Percentiles rank a stretch among this genome's conserved stretches.
Conservation (phyloP, 2,888 invertebrate species). For the Alloplasta piceator region DNA sequence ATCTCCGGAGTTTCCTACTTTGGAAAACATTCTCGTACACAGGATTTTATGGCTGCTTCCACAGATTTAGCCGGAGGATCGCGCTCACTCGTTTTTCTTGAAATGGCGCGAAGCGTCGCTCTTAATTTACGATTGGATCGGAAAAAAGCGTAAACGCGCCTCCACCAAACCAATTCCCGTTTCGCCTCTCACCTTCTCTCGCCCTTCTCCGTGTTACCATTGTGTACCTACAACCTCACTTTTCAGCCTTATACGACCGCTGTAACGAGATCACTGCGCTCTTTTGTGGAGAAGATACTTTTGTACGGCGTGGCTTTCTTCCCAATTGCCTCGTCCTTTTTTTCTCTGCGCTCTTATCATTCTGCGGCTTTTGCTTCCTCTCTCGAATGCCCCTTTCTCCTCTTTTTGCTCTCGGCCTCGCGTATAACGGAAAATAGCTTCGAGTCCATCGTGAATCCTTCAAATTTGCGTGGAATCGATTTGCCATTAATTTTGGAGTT, state of each 20-base stretch:
- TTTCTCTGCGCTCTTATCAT: not conserved
- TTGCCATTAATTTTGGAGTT: too few species aligned
- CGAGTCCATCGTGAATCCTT: too few species aligned
- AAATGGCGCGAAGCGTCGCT: conserved; percentile 49
- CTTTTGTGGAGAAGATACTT: conserved; percentile 51
- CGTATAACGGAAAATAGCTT: too few species aligned
- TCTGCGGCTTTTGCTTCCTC: too few species aligned
- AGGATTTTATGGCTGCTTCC: conserved; percentile 66
- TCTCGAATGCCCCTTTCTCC: too few species aligned
- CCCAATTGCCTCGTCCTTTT: not conserved
- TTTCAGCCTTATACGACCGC: conserved; percentile 2
- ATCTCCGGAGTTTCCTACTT: conserved; percentile 10
- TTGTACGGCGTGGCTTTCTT: not conserved
- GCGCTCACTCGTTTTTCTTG: conserved; percentile 26
- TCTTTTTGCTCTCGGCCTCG: too few species aligned
- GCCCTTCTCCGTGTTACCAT: conserved; percentile 2
- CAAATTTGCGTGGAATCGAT: too few species aligned
- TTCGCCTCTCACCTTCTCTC: not conserved
- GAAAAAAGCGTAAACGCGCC: conserved; percentile 29
- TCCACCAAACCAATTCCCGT: conserved; percentile 5
- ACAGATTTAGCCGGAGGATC: conserved; percentile 68
- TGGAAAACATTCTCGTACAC: conserved; percentile 33
- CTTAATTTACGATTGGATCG: conserved; percentile 70
- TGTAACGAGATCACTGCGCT: conserved; percentile 32
- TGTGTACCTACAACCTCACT: conserved; percentile 15